Evolutionary conservation across 2,888 invertebrate species (phyloP), one percentile per base, ranked within the genome.

Genomic region (Stegana nigrithorax): DNA sequence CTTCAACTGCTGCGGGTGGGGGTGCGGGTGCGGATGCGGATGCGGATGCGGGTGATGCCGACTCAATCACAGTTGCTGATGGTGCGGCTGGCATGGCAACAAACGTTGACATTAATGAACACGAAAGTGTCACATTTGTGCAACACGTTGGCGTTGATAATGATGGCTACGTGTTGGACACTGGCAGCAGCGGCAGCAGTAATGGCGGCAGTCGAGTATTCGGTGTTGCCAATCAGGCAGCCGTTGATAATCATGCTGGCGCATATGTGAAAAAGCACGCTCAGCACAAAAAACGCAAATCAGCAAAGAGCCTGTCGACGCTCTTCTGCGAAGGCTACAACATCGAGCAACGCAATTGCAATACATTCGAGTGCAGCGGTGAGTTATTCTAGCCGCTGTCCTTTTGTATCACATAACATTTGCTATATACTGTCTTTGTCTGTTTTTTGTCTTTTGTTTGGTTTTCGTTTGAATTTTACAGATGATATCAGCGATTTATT

Each of bases 291-390:
- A 73, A 73, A 56, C 76, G 72, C 67, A 81, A 79, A 73, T 70
- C 81, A 64, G 67, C 80, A 62, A 84, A 84, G 69, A 82, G 78
- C 60, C 72, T 83, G 42, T 82, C 84, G 44, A 85, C 85, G 44
- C 78, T 85, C 61, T 83, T 83, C 66, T 85, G 85, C 64, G 85
- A 86, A 66, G 85, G 85, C 47, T 86, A 85, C 73, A 86, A 86
- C 71, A 85, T 86, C 61, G 85, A 86, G 69, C 85, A 86, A 71
- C 81, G 85, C 60, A 83, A 85, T 72, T 86, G 85, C 78, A 86
- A 86, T 71, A 82, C 80, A 61, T 86, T 86, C 67, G 85, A 86
- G 67, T 86, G 85, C 74, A 82, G 73, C 67, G 86, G 85, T 86
- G 69, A 75, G 82, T 77, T 12, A 1, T 1, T 6, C 14, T 55